phyloP scores from a whole-genome alignment of 2,888 invertebrate genomes.

The Andricus curvator region DNA sequence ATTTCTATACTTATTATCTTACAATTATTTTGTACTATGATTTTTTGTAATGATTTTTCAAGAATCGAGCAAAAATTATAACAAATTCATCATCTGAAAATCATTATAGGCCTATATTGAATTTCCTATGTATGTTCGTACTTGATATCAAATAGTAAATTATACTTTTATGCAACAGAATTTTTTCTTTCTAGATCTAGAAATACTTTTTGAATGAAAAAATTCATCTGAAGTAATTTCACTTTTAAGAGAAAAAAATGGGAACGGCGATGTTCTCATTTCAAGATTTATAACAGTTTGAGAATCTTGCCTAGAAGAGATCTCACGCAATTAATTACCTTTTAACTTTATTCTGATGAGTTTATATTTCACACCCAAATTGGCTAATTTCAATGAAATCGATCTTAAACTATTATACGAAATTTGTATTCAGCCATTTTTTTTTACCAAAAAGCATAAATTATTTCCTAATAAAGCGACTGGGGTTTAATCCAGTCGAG shows the following conservation, averaged over 20 bases:
- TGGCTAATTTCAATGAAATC: background rate
- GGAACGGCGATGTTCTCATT: conserved; percentile 20
- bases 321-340: conserved; percentile 20
- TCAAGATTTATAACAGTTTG: conserved; percentile 14
- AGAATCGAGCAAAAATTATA: too few species aligned
- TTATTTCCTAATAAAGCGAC: background rate
- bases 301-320: background rate
- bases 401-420: background rate
- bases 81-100: too few species aligned
- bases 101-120: too few species aligned
- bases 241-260: background rate
- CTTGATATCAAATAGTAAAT: too few species aligned
- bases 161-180: too few species aligned
- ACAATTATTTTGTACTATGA: too few species aligned
- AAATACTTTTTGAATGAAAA: too few species aligned
- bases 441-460: background rate
- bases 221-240: too few species aligned
- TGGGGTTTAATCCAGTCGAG: conserved; percentile 10
- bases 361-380: background rate
- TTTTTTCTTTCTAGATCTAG: too few species aligned
- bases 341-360: background rate
- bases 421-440: background rate
- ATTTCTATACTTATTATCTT: too few species aligned
- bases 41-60: too few species aligned
- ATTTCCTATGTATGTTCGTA: too few species aligned